phyloP scores from a whole-genome alignment of 2,113 vertebrate genomes.

The Hypomesus transpacificus region DNA sequence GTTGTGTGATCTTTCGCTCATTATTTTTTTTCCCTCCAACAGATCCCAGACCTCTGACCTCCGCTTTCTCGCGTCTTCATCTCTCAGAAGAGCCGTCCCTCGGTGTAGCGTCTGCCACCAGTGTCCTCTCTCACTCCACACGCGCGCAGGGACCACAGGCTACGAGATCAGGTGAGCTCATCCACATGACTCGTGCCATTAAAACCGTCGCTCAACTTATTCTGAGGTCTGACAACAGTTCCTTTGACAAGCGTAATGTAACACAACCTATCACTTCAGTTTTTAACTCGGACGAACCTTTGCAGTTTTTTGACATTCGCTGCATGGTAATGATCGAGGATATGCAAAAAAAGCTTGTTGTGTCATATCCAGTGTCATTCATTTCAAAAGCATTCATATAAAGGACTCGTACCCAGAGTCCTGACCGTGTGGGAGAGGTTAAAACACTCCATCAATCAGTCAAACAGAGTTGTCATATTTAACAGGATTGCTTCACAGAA shows the following conservation, averaged over 20 bases:
- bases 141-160: constrained; percentile 38
- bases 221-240: too few species aligned
- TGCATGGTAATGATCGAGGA: too few species aligned
- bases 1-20: constrained; percentile 65
- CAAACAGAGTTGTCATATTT: constrained; percentile 27
- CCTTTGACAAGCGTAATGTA: too few species aligned
- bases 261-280: too few species aligned
- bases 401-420: constrained; percentile 15
- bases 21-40: constrained; percentile 65
- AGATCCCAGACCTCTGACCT: constrained; percentile 64
- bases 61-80: constrained; percentile 35
- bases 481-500: constrained; percentile 42
- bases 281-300: neutral
- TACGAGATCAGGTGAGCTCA: constrained; percentile 59
- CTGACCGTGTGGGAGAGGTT: constrained; percentile 42
- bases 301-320: too few species aligned
- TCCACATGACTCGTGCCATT: constrained; percentile 47
- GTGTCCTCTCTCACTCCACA: constrained; percentile 25
- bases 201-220: constrained; percentile 35
- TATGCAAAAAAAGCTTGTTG: too few species aligned
- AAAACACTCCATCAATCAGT: constrained; percentile 49
- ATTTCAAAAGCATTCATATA: constrained; percentile 24
- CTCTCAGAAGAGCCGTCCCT: constrained; percentile 20
- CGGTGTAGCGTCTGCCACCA: constrained; percentile 49
- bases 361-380: neutral